Percentiles rank a stretch among this genome's conserved stretches.
These are phyloP conservation scores for Cybosia mesomella DNA, from an alignment of 2,888 invertebrate genomes.

Conservation along the genomic window DNA sequence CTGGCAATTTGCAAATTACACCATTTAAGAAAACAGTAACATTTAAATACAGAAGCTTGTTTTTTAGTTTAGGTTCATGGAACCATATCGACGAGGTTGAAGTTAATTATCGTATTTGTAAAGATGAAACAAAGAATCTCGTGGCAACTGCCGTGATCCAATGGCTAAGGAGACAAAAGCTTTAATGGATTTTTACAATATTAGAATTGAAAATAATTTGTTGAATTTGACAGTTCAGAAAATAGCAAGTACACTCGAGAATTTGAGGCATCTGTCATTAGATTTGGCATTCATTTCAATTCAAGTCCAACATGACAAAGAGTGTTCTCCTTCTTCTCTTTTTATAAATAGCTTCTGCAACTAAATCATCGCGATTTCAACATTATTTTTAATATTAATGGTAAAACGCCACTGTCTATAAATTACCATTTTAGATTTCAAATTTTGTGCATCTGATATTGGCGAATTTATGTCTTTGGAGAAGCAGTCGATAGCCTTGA, in stretches of 20 bases:
- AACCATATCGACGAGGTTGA: conserved; percentile 44
- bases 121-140: conserved; percentile 29
- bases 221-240: not conserved
- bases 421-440: too few species aligned
- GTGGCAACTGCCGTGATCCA: conserved; percentile 28
- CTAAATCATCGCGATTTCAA: not conserved
- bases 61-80: conserved; percentile 42
- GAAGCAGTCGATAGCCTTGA: too few species aligned
- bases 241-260: not conserved
- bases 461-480: too few species aligned
- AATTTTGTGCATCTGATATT: too few species aligned
- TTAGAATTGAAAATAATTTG: not conserved
- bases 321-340: not conserved
- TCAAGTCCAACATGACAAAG: not conserved
- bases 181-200: not conserved
- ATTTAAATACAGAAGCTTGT: conserved; percentile 28
- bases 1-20: conserved; percentile 42
- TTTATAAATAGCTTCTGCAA: not conserved
- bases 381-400: not conserved
- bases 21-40: conserved; percentile 37
- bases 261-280: not conserved
- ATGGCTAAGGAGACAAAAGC: not conserved
- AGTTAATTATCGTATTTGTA: conserved; percentile 41
- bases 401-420: too few species aligned
- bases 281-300: not conserved